These are phyloP conservation scores for Lepidurus arcticus DNA, from an alignment of 1,140 invertebrate genomes.

Conservation along the genomic window DNA sequence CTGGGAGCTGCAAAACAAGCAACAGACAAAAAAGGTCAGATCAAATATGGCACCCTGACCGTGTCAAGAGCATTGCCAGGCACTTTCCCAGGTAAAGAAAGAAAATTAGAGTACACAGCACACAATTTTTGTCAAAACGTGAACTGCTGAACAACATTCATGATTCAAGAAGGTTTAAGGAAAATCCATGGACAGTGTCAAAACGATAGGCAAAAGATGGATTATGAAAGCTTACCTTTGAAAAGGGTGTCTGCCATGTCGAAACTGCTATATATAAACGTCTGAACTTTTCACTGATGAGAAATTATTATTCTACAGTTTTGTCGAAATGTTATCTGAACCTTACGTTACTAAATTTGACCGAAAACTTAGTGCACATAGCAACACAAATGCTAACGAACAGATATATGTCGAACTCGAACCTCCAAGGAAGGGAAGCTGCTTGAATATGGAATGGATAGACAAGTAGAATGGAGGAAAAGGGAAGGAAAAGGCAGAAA, in stretches of 20 bases:
- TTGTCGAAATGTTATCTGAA: neutral
- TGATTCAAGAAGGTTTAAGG: neutral
- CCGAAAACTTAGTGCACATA: slow-evolving; percentile 5
- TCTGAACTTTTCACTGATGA: neutral
- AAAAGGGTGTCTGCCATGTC: slow-evolving; percentile 36
- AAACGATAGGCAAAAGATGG: neutral
- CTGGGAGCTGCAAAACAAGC: slow-evolving; percentile 36
- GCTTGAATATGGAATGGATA: slow-evolving; percentile 14
- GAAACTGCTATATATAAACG: neutral
- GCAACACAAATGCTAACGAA: neutral
- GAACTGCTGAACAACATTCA: no score
- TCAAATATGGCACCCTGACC: slow-evolving; percentile 17
- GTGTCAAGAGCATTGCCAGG: slow-evolving; percentile 13
- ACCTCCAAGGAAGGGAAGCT: slow-evolving; percentile 20
- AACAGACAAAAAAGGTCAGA: slow-evolving; percentile 28
- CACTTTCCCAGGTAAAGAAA: slow-evolving; percentile 5
- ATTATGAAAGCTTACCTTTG: slow-evolving; percentile 34
- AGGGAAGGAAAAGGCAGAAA: neutral
- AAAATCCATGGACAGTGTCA: neutral
- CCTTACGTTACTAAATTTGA: neutral
- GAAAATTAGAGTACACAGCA: neutral
- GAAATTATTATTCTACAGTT: neutral
- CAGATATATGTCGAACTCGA: slow-evolving; percentile 1
- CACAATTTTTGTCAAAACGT: neutral
- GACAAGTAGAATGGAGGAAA: slow-evolving; percentile 3